Evolutionary conservation across 2,113 vertebrate genomes (phyloP), one percentile per base, ranked within the genome.

Genomic region (Eupsittula cactorum): DNA sequence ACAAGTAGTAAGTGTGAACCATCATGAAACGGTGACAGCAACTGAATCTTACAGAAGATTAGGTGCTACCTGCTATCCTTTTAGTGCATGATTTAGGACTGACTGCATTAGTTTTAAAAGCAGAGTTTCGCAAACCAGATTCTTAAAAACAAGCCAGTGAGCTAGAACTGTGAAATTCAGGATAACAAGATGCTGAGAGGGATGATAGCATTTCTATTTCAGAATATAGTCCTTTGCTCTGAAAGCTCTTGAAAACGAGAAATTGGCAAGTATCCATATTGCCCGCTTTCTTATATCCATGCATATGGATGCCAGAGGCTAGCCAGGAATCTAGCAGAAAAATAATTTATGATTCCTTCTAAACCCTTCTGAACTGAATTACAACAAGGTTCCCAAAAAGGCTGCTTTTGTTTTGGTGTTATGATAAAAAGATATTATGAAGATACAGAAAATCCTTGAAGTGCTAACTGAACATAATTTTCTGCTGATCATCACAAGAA

Each of bases 221-320:
- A 88, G 60, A 77, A 74, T 68, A 19, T 17, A 78, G 50, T 83
- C 28, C 64, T 92, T 88, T 96, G 68, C 39, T 96, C 86, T 90
- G 80, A 92, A 93, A 71, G 74, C 70, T 70, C 80, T 94, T 76
- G 60, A 87, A 85, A 71, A 86, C 23, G 65, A 82, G 86, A 89
- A 92, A 60, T 29, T 74, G 82, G 87, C 94, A 92, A 20, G 27
- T 75, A 63, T 78, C 87, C 92, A 62, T 59, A 15, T 42, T 87
- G 93, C 68, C 82, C 6, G 33, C 64, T 49, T 37, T 39, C 80
- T 71, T 67, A 16, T 13, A 69, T 49, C 44, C 49, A 24, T 77
- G 62, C 74, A 81, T 77, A 63, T 65, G 69, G 80, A 67, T 52
- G 67, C 31, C 53, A 68, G 50, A 62, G 87, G 59, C 64, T 49